phyloP scores from a whole-genome alignment of 1,140 invertebrate genomes.

The Arion vulgaris region DNA sequence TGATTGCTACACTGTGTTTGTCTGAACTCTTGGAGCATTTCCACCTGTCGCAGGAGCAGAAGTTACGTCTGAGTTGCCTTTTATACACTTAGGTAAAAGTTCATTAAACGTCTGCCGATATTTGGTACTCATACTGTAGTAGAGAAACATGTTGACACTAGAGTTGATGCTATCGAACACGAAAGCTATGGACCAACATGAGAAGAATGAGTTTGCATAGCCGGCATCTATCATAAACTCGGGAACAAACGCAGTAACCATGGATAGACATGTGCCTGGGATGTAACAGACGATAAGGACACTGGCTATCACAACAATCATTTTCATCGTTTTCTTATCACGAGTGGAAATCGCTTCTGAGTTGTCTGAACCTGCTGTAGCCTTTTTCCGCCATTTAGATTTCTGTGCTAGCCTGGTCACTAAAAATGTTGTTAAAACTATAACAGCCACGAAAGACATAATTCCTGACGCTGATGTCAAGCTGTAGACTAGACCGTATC shows the following conservation, averaged over 20 bases:
- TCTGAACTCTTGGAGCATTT: too few species aligned
- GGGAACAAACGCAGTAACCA: not conserved
- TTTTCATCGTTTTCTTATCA: constrained; percentile 5
- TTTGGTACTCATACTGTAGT: constrained; percentile 26
- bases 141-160: constrained; percentile 15
- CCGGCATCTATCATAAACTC: not conserved
- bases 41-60: not conserved
- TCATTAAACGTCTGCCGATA: not conserved
- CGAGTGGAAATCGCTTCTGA: not conserved
- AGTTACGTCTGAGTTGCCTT: not conserved
- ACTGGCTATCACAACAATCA: constrained; percentile 14
- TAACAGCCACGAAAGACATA: constrained; percentile 12
- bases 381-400: not conserved
- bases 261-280: not conserved
- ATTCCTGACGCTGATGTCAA: not conserved
- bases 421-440: not conserved
- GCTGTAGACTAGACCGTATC: not conserved
- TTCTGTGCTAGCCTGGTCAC: not conserved
- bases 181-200: not conserved
- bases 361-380: not conserved
- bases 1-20: too few species aligned
- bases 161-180: not conserved
- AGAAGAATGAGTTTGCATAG: not conserved
- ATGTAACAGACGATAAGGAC: constrained; percentile 22
- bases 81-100: not conserved